Evolutionary conservation across 1,140 invertebrate species (phyloP).

Genomic region (Pectinophora gossypiella): DNA sequence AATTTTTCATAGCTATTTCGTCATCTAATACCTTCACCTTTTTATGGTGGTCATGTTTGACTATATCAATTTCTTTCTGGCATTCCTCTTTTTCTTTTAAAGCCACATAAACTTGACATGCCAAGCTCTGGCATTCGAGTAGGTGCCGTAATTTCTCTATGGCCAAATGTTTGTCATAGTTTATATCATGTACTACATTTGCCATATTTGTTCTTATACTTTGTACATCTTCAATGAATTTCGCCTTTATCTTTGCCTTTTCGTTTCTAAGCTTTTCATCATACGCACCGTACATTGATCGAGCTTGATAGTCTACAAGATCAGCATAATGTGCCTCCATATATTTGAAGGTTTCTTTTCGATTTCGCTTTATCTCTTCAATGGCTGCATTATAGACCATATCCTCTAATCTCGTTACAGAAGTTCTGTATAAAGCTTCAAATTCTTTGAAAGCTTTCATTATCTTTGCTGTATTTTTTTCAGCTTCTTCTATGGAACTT

Average conservation of each 20-base stretch:
- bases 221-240: slow-evolving; percentile 39
- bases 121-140: slow-evolving; percentile 53
- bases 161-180: slow-evolving; percentile 51
- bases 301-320: slow-evolving; percentile 44
- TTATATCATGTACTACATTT: slow-evolving; percentile 46
- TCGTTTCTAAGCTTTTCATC: slow-evolving; percentile 33
- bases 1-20: slow-evolving; percentile 37
- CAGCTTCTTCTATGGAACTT: slow-evolving; percentile 25
- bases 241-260: slow-evolving; percentile 33
- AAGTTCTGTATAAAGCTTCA: slow-evolving; percentile 35
- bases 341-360: slow-evolving; percentile 29
- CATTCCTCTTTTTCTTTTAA: slow-evolving; percentile 53
- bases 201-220: slow-evolving; percentile 22
- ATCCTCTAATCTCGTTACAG: slow-evolving; percentile 42
- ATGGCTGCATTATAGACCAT: slow-evolving; percentile 37
- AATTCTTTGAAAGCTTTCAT: slow-evolving; percentile 48
- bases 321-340: slow-evolving; percentile 35
- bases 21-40: slow-evolving; percentile 33
- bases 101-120: slow-evolving; percentile 61
- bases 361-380: slow-evolving; percentile 36
- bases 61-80: slow-evolving; percentile 32
- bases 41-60: slow-evolving; percentile 44
- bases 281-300: slow-evolving; percentile 40
- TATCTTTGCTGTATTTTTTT: slow-evolving; percentile 41
- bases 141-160: slow-evolving; percentile 46